phyloP scores from a whole-genome alignment of 2,113 vertebrate species.

The Perognathus longimembris region DNA sequence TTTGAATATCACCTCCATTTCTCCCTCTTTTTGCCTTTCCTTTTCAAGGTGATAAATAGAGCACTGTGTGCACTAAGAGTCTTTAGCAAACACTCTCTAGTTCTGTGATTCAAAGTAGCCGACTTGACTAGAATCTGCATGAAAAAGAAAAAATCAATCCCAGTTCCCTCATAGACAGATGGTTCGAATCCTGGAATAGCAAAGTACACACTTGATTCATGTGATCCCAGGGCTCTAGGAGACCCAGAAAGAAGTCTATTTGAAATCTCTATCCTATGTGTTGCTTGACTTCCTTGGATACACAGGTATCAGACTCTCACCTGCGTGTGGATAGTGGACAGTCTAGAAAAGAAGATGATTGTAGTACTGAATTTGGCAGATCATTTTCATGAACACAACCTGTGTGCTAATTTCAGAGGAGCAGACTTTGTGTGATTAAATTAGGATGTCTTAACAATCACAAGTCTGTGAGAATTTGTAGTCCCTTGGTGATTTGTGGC shows the following conservation, averaged over 20 bases:
- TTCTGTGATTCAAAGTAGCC: constrained; percentile 63
- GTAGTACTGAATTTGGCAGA: constrained; percentile 17
- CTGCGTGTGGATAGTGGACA: not conserved
- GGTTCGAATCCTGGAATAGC: constrained; percentile 13
- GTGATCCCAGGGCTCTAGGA: not conserved
- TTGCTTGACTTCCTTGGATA: constrained; percentile 19
- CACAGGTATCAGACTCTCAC: not conserved
- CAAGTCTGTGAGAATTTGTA: not conserved
- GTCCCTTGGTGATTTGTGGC: constrained; percentile 23
- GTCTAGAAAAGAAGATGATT: not conserved
- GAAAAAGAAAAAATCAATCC: too few species aligned
- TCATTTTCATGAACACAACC: not conserved
- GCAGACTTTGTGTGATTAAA: constrained; percentile 42
- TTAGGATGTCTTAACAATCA: constrained; percentile 40
- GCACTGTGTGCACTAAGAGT: constrained; percentile 37
- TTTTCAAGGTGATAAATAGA: constrained; percentile 71
- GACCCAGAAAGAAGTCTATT: not conserved
- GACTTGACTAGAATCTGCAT: constrained; percentile 67
- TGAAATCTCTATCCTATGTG: constrained; percentile 19
- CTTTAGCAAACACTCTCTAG: constrained; percentile 68
- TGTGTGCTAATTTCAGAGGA: constrained; percentile 29
- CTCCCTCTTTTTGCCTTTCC: constrained; percentile 69
- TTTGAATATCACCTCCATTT: constrained; percentile 69
- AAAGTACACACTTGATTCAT: not conserved
- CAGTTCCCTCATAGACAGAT: constrained; percentile 57